A percentile compares a stretch with the other conserved stretches of the same genome.
These are phyloP conservation scores for Megalonaias nervosa DNA, from an alignment of 1,140 invertebrate genomes.

Conservation along the genomic window DNA sequence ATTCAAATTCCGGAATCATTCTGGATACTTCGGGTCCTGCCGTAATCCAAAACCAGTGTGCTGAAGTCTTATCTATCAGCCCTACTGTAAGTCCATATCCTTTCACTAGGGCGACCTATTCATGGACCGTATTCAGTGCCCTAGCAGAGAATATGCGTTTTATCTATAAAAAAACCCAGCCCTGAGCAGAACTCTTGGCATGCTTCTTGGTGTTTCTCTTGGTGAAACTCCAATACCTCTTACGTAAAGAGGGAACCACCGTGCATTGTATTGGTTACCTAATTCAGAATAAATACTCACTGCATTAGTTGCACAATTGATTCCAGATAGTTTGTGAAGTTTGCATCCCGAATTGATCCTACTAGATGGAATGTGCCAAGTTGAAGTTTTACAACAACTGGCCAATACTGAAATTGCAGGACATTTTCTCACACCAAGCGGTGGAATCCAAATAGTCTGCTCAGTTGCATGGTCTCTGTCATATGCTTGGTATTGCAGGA, in stretches of 20 bases:
- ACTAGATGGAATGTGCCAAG: background rate
- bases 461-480: no score
- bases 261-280: constrained; percentile 30
- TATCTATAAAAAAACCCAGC: constrained; percentile 22
- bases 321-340: constrained; percentile 9
- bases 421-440: background rate
- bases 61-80: constrained; percentile 27
- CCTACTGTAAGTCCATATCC: constrained; percentile 54
- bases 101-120: constrained; percentile 48
- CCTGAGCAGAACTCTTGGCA: no score
- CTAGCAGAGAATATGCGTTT: constrained; percentile 43
- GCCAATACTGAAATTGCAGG: constrained; percentile 14
- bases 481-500: constrained; percentile 4
- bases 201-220: background rate
- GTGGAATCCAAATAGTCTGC: background rate
- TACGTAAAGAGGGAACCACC: constrained; percentile 40
- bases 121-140: constrained; percentile 49
- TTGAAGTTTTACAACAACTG: constrained; percentile 9
- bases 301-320: constrained; percentile 6
- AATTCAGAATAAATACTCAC: constrained; percentile 26
- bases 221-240: constrained; percentile 13
- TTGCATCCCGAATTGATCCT: background rate
- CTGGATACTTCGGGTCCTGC: constrained; percentile 43
- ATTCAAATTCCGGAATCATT: constrained; percentile 45
- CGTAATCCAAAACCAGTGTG: constrained; percentile 36